Evolutionary conservation across 2,113 vertebrate genomes (phyloP), one percentile per base, ranked within the genome.

Genomic region (Sterna hirundo): DNA sequence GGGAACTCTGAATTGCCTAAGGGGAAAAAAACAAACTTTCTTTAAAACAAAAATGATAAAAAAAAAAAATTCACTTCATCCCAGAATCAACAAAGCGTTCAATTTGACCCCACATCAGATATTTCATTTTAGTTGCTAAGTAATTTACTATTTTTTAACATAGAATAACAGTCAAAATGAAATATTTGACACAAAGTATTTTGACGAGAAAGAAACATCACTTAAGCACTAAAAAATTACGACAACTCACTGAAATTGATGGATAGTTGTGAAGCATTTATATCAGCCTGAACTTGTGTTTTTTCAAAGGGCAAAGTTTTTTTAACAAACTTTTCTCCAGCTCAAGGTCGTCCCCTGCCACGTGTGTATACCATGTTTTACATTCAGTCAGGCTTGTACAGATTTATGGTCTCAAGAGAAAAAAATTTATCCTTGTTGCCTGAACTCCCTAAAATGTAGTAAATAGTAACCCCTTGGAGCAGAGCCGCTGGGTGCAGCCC

Each of bases 91-190:
- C 44, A 30, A 58, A 66, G 20, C n/a, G 49, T 36, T 74, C 52
- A 10, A 9, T 49, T 27, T 95, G 88, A 94, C 86, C 88, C n/a
- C 66, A 4, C 2, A 1, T 58, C 42, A 65, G 27, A 38, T 51
- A 61, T 49, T 92, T 93, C 54, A 57, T 77, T 90, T 61, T 25
- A 70, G 71, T 86, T 94, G 88, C 79, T 88, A 88, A 80, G 83
- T 81, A 55, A 86, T 92, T 83, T 44, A 47, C 34, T 80, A 7
- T 19, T 93, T 94, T 95, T 77, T 88, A 90, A 65, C 70, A 36
- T 2, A 40, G 18, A 54, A 22, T 20, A 64, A 25, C 47, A 60
- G 69, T 69, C 40, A 21, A 64, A 83, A 36, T 65, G 34, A 88
- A 83, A 36, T 40, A 54, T 57, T 80, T 88, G 75, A 69, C 71